These are phyloP conservation scores for Melopsittacus undulatus DNA, from an alignment of 2,797 vertebrate genomes.

Conservation along the genomic window DNA sequence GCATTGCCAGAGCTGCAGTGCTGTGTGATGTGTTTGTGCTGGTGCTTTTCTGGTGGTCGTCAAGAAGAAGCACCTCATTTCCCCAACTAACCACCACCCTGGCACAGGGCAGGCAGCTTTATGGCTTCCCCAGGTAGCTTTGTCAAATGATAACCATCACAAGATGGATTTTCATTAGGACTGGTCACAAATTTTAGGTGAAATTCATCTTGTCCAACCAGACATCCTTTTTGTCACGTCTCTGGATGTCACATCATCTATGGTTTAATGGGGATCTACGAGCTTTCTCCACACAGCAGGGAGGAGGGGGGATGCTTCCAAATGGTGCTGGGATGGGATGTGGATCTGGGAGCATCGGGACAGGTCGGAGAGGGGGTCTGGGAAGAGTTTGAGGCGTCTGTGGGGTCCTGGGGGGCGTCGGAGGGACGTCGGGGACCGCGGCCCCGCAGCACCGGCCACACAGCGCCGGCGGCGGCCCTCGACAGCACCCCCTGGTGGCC, in stretches of 20 bases:
- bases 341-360: neutral
- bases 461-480: neutral
- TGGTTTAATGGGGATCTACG: no score
- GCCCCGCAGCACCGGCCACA: no score
- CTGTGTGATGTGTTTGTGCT: neutral
- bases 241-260: rapidly evolving
- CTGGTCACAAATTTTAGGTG: neutral
- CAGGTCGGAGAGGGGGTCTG: neutral
- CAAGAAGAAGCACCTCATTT: rapidly evolving
- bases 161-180: neutral
- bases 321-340: no score
- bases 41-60: no score
- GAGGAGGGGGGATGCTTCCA: neutral
- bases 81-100: no score
- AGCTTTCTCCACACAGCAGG: neutral
- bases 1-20: rapidly evolving
- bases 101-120: rapidly evolving
- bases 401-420: neutral
- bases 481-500: neutral
- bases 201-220: rapidly evolving
- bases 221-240: rapidly evolving
- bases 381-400: neutral
- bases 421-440: neutral
- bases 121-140: rapidly evolving
- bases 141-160: rapidly evolving